phyloP scores from a whole-genome alignment of 2,888 invertebrate genomes.

The Cheilosia vernalis region DNA sequence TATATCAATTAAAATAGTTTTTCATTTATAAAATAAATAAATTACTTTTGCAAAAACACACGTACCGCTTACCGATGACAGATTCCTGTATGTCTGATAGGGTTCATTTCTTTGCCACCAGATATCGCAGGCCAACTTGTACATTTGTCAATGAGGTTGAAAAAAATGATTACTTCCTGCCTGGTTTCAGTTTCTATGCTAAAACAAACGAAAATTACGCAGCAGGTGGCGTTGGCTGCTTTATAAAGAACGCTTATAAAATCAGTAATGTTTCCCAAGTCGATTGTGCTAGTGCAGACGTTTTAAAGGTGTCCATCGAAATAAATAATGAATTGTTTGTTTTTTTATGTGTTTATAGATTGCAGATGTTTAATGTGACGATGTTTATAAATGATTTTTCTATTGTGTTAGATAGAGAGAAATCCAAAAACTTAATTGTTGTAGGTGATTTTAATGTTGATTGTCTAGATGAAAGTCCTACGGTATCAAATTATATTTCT shows the following conservation, averaged over 20 bases:
- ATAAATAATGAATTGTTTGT: slow-evolving; percentile 1
- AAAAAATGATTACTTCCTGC: slow-evolving; percentile 21
- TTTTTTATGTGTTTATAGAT: slow-evolving; percentile 1
- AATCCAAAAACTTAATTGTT: neutral
- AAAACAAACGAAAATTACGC: slow-evolving; percentile 35
- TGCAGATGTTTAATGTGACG: slow-evolving; percentile 1
- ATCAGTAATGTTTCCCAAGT: neutral
- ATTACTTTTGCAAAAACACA: too few species aligned
- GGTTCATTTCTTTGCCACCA: too few species aligned
- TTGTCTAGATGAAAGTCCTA: slow-evolving; percentile 21
- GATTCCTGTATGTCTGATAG: too few species aligned
- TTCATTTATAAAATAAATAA: too few species aligned
- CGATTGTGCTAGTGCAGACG: slow-evolving; percentile 22
- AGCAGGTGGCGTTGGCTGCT: slow-evolving; percentile 43
- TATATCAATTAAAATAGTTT: too few species aligned
- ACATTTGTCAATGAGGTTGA: slow-evolving; percentile 25
- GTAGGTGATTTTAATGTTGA: slow-evolving; percentile 25
- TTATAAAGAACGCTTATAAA: neutral
- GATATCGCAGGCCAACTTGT: too few species aligned
- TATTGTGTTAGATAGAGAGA: neutral
- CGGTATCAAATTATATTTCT: slow-evolving; percentile 6
- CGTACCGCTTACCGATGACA: too few species aligned
- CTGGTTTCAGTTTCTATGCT: neutral
- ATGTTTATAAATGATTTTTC: too few species aligned
- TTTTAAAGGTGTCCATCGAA: slow-evolving; percentile 16